These are phyloP conservation scores for Gephyroberyx darwinii DNA, from an alignment of 2,797 vertebrate genomes.

Conservation along the genomic window DNA sequence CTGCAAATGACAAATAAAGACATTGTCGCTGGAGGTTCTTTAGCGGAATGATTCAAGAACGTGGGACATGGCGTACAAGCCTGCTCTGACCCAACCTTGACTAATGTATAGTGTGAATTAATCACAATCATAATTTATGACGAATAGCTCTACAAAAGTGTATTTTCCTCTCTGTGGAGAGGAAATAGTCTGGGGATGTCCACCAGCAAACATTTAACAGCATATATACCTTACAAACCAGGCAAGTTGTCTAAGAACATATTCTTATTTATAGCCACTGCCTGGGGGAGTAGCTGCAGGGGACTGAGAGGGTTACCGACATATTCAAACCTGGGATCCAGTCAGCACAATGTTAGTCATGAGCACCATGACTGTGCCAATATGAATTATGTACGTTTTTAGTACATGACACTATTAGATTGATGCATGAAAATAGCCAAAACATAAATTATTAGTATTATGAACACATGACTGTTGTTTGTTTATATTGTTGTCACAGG, in stretches of 20 bases:
- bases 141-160: neutral
- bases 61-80: neutral
- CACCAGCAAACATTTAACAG: no score
- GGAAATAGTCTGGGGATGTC: no score
- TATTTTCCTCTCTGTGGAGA: no score
- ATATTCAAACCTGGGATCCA: neutral
- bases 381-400: neutral
- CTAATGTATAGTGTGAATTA: conserved; percentile 24
- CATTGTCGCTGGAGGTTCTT: neutral
- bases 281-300: neutral
- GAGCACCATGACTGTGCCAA: no score
- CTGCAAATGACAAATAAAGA: neutral
- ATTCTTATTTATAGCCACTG: neutral
- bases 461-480: neutral
- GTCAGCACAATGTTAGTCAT: neutral
- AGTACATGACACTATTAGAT: neutral
- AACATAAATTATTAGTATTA: no score
- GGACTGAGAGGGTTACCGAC: conserved; percentile 4
- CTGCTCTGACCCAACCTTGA: neutral
- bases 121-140: conserved; percentile 14
- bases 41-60: neutral
- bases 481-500: neutral
- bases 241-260: no score
- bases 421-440: neutral
- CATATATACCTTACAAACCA: no score